Evolutionary conservation across 2,113 vertebrate species (phyloP).

Genomic region (Natator depressus): DNA sequence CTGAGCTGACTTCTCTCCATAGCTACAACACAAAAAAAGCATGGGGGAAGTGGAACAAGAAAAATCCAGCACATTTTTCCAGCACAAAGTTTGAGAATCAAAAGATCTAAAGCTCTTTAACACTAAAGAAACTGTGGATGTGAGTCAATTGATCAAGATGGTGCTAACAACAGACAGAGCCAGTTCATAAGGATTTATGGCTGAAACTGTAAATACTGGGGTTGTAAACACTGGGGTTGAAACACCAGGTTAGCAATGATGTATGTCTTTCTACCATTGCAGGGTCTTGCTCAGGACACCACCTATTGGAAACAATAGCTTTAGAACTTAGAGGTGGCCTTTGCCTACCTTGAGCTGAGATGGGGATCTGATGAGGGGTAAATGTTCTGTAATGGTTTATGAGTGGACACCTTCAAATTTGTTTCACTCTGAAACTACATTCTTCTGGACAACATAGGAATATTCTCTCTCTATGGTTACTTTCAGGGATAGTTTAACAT

Average conservation of each 20-base stretch:
- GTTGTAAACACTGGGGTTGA: neutral
- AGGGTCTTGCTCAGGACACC: neutral
- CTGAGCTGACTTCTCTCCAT: neutral
- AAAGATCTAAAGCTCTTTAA: neutral
- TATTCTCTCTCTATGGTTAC: constrained; percentile 4
- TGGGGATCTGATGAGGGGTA: neutral
- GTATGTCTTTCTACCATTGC: neutral
- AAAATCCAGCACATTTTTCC: neutral
- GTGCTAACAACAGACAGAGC: neutral
- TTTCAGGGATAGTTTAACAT: constrained; percentile 52
- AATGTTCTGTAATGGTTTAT: neutral
- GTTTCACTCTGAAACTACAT: neutral
- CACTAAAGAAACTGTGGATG: neutral
- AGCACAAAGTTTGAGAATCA: neutral
- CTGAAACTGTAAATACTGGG: neutral
- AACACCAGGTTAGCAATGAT: neutral
- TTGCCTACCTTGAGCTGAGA: neutral
- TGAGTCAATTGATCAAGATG: neutral
- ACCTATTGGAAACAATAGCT: neutral
- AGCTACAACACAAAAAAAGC: neutral
- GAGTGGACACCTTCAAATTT: neutral
- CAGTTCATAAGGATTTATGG: neutral
- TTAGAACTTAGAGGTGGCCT: neutral
- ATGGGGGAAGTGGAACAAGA: neutral
- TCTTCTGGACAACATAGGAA: constrained; percentile 6